Conservation (phyloP, 2,113 vertebrate species). For the Circaetus cinerascens region DNA sequence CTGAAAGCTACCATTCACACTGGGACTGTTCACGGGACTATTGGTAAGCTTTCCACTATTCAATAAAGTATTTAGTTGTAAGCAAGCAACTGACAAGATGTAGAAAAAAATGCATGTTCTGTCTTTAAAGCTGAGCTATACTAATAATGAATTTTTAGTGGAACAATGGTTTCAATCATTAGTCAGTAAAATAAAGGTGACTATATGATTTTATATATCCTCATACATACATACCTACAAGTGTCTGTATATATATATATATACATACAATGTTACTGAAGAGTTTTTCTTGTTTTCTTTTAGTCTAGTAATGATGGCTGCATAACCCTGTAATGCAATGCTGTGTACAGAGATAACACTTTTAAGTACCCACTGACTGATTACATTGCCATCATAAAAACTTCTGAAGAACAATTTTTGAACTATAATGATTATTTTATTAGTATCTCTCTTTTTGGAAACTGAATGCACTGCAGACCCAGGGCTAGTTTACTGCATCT, state of each 20-base stretch:
- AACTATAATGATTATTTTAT: background rate
- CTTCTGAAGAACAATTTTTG: accelerated
- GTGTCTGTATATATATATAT: background rate
- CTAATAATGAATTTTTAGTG: background rate
- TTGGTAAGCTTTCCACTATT: background rate
- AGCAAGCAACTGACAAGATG: background rate
- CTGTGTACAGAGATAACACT: background rate
- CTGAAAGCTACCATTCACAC: background rate
- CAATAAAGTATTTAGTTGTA: background rate
- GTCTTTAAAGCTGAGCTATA: background rate
- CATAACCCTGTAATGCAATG: background rate
- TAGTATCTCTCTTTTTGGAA: background rate
- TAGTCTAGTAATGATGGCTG: background rate
- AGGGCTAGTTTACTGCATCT: background rate
- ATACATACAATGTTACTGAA: accelerated
- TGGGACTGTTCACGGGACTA: background rate
- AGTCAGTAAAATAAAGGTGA: background rate
- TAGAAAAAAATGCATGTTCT: background rate
- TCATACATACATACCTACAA: background rate
- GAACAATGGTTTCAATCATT: background rate
- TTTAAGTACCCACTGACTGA: background rate
- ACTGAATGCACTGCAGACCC: background rate
- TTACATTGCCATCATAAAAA: background rate
- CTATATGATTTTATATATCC: background rate
- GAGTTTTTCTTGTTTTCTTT: background rate